These are phyloP conservation scores for Antheraea yamamai DNA, from an alignment of 2,888 invertebrate species.

Conservation along the genomic window DNA sequence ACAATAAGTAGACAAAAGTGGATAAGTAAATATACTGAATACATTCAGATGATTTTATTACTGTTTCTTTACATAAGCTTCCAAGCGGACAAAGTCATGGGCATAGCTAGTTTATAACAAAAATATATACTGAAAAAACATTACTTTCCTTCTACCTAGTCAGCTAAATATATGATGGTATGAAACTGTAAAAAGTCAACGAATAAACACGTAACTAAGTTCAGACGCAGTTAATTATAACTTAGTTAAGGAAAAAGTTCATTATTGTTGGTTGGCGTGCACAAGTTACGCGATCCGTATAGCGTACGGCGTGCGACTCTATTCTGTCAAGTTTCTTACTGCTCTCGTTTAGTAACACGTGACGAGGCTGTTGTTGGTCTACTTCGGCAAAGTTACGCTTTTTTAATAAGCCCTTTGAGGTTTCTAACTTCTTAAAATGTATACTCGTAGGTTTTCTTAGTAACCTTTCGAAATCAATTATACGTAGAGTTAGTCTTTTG, in stretches of 20 bases:
- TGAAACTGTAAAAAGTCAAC: neutral
- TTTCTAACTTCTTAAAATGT: neutral
- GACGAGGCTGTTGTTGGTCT: neutral
- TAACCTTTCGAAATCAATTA: neutral
- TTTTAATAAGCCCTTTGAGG: neutral
- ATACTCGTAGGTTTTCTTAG: neutral
- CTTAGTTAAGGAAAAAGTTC: neutral
- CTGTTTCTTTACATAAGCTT: too few species aligned
- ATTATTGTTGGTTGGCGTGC: neutral
- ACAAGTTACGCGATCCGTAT: neutral
- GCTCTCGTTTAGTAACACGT: neutral
- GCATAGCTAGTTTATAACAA: too few species aligned
- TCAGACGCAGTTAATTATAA: neutral
- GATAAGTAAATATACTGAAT: too few species aligned
- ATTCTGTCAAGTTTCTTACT: constrained; percentile 1
- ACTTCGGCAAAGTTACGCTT: neutral
- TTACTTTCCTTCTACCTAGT: too few species aligned
- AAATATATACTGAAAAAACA: too few species aligned
- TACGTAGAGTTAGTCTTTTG: neutral
- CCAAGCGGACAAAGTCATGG: too few species aligned
- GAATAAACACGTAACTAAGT: neutral
- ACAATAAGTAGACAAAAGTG: too few species aligned
- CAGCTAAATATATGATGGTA: neutral
- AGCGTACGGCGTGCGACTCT: neutral
- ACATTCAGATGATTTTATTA: too few species aligned